A percentile compares a stretch with the other conserved stretches of the same genome.
These are phyloP conservation scores for Selene dorsalis DNA, from an alignment of 2,797 vertebrate species.

Conservation along the genomic window DNA sequence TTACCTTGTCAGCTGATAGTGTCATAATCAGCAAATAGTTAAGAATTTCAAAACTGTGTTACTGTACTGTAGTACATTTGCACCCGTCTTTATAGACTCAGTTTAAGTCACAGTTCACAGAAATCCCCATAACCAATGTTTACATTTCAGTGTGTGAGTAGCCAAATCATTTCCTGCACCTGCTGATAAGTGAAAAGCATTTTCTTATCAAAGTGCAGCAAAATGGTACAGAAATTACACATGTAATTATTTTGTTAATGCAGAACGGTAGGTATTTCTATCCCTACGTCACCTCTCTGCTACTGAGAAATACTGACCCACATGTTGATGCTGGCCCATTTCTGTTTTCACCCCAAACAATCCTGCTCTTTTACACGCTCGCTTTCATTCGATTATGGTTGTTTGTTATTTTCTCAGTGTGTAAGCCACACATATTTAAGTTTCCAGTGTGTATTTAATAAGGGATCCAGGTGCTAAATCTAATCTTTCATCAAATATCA, in stretches of 20 bases:
- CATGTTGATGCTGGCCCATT: slow-evolving; percentile 27
- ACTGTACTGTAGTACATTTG: background rate
- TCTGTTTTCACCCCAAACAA: slow-evolving; percentile 68
- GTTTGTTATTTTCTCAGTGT: background rate
- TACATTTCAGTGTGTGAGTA: slow-evolving; percentile 9
- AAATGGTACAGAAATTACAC: background rate
- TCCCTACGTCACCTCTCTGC: background rate
- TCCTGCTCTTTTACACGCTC: background rate
- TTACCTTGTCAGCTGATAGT: slow-evolving; percentile 7
- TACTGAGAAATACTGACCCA: background rate
- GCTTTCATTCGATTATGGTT: background rate
- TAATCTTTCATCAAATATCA: slow-evolving; percentile 3
- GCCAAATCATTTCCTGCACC: slow-evolving; percentile 23
- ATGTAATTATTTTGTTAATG: background rate
- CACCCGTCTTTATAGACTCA: background rate
- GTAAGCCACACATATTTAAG: background rate
- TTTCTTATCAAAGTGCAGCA: background rate
- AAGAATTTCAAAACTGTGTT: background rate
- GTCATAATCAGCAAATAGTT: background rate
- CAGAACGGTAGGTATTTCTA: background rate
- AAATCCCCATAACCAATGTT: background rate
- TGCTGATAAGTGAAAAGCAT: background rate
- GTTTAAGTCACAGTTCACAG: background rate
- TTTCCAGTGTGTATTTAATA: background rate
- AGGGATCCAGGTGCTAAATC: background rate